Conservation (phyloP, 2,797 vertebrate genomes). For the Morus bassanus region DNA sequence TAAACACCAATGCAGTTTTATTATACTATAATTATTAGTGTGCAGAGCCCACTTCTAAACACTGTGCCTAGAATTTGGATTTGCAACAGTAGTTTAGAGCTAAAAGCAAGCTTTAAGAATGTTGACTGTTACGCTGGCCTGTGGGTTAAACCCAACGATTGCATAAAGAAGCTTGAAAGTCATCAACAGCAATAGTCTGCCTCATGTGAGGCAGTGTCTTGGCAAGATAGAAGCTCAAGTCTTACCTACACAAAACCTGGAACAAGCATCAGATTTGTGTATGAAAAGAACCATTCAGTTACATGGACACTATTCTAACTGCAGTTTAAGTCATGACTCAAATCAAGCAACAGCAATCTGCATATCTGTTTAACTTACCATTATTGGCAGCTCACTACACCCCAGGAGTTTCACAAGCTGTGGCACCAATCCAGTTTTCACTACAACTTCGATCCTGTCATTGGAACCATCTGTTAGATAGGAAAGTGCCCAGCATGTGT, state of each 20-base stretch:
- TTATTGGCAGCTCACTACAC: conserved; percentile 84
- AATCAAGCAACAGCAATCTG: neutral
- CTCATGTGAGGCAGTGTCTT: neutral
- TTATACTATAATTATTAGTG: neutral
- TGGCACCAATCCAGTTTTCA: conserved; percentile 84
- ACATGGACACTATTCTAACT: neutral
- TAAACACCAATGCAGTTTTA: neutral
- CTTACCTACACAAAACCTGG: neutral
- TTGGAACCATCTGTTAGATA: conserved; percentile 97
- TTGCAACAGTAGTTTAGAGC: neutral
- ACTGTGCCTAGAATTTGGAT: neutral
- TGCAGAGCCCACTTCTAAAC: neutral
- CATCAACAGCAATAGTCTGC: neutral
- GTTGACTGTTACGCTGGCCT: neutral
- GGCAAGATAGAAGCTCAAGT: neutral
- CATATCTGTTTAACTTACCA: conserved; percentile 76
- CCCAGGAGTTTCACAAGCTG: conserved; percentile 89
- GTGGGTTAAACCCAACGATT: neutral
- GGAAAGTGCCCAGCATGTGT: conserved; percentile 94
- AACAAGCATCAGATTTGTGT: neutral
- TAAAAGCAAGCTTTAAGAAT: neutral
- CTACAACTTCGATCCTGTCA: conserved; percentile 93
- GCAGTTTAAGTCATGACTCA: neutral
- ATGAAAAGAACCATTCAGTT: neutral
- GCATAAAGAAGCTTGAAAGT: neutral